Base-by-base conservation (phyloP, 2,888 invertebrate genomes). In the Tetramorium bicarinatum region DNA sequence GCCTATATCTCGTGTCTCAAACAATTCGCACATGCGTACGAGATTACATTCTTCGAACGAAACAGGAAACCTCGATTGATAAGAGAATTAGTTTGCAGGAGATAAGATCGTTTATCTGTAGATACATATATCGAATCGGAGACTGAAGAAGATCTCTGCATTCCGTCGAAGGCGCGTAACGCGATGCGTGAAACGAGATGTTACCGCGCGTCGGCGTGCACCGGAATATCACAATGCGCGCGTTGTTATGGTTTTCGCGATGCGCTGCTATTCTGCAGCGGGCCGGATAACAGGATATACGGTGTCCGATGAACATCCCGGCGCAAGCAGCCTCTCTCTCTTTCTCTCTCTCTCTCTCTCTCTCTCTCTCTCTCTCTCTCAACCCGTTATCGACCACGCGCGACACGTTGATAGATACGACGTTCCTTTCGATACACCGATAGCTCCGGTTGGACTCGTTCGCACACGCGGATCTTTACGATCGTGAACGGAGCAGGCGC, bases 271-370 rank as follows among this genome's bases (percentile, higher is more conserved):
- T 91, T 92, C 87, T 82, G 89, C 92, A 91, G 92, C 93, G 92
- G 93, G 92, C 91, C 94, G 93, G 94, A 94, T 94, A 95, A 90
- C 95, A 94, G 95, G 95, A 95, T 94, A 94, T 93, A 93, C 93
- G 93, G 94, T 94, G 94, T 94, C 94, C 94, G 92, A 93, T 95
- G 93, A 93, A 94, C 94, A 94, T 94, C 93, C 94, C 92, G 90
- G 66, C 84, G 88, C 88, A 87, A 85, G 71, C 85, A 87, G 82
- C 74, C 71, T 87, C 86, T 85, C 85, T 81, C 84, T n/a, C 72
- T 61, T 11, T 11, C 61, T 38, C 61, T n/a, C 61, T 61, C n/a
- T n/a, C 18, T 61, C 9, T 34, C 61, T 9, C 18, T 49, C 29
- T 25, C 47, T 44, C 47, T 18, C 29, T 29, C 74, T 25, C 86